Evolutionary conservation across 1,140 invertebrate species (phyloP), one percentile per base, ranked within the genome.

Genomic region (Scaptomyza hsui): DNA sequence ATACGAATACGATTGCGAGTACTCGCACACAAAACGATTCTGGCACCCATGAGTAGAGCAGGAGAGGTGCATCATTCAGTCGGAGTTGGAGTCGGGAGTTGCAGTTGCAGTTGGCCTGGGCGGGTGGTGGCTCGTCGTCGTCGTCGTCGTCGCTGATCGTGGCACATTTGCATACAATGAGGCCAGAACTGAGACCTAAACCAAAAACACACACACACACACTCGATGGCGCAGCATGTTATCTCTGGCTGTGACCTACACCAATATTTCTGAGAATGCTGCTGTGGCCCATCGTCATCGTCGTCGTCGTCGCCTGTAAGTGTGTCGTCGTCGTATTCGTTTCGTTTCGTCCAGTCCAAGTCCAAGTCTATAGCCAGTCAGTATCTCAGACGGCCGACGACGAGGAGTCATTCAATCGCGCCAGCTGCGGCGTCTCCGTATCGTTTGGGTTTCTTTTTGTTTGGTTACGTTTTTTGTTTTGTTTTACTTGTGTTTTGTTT

Each of bases 221-320:
- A 56, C 37, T 47, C 44, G 19, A 32, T 13, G 73, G 75, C 85
- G 62, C 72, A 75, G 75, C 90, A 90, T 90, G 89, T 91, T 91
- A 91, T 91, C 88, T 91, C 78, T 89, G 75, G 75, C 89, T 91
- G 90, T 91, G 90, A 91, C 90, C 90, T 91, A 91, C 90, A 91
- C 90, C 90, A 91, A 91, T 91, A 91, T 91, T 91, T 91, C 90
- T 89, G 78, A 86, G 90, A 91, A 91, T 91, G 85, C 81, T 91
- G 79, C 78, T 83, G 78, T 82, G 68, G 71, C 72, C 72, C 78
- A 73, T 88, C 82, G 82, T 86, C 81, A 82, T 78, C 81, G 19
- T 21, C 19, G 26, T 9, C 6, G 82, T 88, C 82, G 82, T 86
- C 81, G 81, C 82, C 81, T 85, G 82, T 86, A 85, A 85, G 81